Base-by-base conservation (phyloP, 92 coral and sea anemone species). In the Desmophyllum pertusum region DNA sequence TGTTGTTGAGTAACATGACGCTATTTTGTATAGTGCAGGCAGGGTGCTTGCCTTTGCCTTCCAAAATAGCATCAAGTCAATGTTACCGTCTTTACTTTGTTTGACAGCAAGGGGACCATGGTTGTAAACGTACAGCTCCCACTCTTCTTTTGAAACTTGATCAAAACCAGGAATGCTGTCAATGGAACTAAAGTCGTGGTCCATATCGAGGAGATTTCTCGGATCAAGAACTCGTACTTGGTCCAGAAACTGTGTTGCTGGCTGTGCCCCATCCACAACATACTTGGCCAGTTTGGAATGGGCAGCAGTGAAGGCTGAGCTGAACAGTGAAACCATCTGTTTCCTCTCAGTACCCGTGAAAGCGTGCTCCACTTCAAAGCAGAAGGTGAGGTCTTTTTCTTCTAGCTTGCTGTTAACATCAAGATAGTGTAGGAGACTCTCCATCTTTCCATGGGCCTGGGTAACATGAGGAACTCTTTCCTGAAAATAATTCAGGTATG, bases 171-270 rank as follows among this genome's bases (percentile, higher is more conserved):
- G 70, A 9, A 64, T 64, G 37, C 39, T 64, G 5, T 30, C 37
- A 11, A 27, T 64, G 15, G 70, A 29, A 64, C 18, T 11, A 64
- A 46, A 46, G 52, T 46, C 15, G 15, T 5, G 45, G 6, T 43
- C 50, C 2, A 37, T 25, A 50, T 61, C 72, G 41, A 83, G 53
- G 14, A 87, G 76, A 55, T 90, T 87, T 23, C 39, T 78, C 23
- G 94, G 91, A 45, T 90, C 85, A 10, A 90, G 80, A 3, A 90
- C 73, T 46, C 74, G 69, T 15, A 90, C 40, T 73, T 90, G 84
- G 19, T 83, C 81, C 10, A 90, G 83, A 70, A 90, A 90, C 25
- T 83, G 59, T 14, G 81, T 25, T 27, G 93, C 73, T 35, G 73
- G 73, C 17, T 67, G 73, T 33, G 73, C 73, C 10, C 73, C 73